Evolutionary conservation across 2,888 invertebrate species (phyloP).

Genomic region (Tipula helvola): DNA sequence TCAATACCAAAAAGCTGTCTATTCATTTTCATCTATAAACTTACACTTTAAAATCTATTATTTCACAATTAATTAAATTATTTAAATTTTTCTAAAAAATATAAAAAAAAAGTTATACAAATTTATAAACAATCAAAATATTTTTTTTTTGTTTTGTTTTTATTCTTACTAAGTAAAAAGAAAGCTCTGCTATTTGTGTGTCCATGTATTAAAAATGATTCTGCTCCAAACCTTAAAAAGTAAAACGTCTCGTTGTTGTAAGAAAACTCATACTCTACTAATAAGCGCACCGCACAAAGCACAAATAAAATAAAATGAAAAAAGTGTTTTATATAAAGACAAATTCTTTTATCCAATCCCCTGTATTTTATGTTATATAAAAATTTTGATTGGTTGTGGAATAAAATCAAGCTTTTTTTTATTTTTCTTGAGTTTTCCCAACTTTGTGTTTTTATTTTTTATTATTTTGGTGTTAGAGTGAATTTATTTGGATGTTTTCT

Average conservation of each 20-base stretch:
- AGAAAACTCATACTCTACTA: background rate
- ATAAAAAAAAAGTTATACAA: no score
- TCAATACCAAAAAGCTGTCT: background rate
- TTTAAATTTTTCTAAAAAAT: background rate
- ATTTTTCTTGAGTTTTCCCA: background rate
- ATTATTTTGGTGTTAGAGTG: background rate
- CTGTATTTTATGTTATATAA: background rate
- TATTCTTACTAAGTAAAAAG: background rate
- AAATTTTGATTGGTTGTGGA: background rate
- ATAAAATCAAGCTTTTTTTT: background rate
- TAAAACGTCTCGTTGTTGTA: background rate
- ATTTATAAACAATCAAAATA: background rate
- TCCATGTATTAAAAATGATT: background rate
- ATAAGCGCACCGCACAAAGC: background rate
- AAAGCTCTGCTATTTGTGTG: background rate
- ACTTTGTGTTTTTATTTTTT: background rate
- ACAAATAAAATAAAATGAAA: background rate
- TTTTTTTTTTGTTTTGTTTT: background rate
- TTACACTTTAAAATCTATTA: constrained; percentile 4
- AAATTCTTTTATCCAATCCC: background rate
- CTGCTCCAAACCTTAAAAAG: background rate
- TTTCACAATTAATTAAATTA: constrained; percentile 4
- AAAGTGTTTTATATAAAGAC: background rate
- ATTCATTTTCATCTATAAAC: background rate
- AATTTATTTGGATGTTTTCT: background rate